Percentiles rank a stretch among this genome's conserved stretches.
These are phyloP conservation scores for Cephus cinctus DNA, from an alignment of 1,140 invertebrate species.

Conservation along the genomic window DNA sequence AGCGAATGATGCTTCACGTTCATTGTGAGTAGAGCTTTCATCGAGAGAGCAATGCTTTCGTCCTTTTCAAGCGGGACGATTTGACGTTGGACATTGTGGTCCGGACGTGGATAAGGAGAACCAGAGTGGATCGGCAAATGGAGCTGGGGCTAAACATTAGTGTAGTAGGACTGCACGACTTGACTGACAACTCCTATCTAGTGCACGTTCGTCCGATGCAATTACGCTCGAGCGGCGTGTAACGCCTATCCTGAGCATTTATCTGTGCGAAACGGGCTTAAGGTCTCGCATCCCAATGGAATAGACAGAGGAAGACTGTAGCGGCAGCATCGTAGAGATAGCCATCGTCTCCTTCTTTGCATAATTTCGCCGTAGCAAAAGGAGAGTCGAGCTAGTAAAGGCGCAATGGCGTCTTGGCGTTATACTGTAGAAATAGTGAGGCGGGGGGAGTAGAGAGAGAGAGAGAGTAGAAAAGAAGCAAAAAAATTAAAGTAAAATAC, in stretches of 20 bases:
- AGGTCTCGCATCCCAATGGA: constrained; percentile 2
- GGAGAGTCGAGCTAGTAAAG: background rate
- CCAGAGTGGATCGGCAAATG: too few species aligned
- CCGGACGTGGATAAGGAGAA: too few species aligned
- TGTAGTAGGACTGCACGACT: too few species aligned
- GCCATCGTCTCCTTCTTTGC: constrained; percentile 38
- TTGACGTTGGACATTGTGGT: too few species aligned
- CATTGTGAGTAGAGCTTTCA: constrained; percentile 71
- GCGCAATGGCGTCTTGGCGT: background rate
- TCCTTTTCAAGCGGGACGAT: background rate
- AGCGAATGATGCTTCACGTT: constrained; percentile 78
- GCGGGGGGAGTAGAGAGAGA: background rate
- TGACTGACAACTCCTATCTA: too few species aligned
- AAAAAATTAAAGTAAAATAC: constrained; percentile 32
- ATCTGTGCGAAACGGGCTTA: constrained; percentile 5
- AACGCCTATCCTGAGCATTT: background rate
- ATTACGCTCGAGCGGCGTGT: too few species aligned
- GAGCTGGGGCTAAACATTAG: too few species aligned
- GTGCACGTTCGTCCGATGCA: too few species aligned
- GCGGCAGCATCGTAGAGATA: constrained; percentile 26
- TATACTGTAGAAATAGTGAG: background rate
- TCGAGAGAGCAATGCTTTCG: background rate
- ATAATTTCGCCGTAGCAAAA: constrained; percentile 37
- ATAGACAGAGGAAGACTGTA: constrained; percentile 1
- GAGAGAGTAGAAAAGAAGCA: constrained; percentile 4